phyloP scores from a whole-genome alignment of 2,888 invertebrate genomes.

The Galerucella pusilla region DNA sequence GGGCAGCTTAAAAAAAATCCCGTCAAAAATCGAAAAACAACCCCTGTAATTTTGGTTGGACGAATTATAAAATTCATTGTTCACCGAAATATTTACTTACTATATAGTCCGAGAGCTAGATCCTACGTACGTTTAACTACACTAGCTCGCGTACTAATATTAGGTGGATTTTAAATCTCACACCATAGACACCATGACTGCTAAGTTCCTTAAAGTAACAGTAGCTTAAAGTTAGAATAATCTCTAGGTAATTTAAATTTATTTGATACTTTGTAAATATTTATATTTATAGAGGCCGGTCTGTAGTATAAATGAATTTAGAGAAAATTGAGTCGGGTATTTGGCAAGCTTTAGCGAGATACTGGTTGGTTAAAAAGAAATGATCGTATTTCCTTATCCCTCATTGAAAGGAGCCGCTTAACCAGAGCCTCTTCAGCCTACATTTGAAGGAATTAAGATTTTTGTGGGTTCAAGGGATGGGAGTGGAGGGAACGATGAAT shows the following conservation, averaged over 20 bases:
- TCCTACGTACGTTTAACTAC: not conserved
- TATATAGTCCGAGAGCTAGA: not conserved
- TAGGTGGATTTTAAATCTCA: conserved; percentile 42
- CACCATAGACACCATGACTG: conserved; percentile 47
- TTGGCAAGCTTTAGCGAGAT: too few species aligned
- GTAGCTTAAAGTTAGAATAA: conserved; percentile 29
- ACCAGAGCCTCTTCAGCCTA: too few species aligned
- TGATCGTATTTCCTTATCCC: too few species aligned
- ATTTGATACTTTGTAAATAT: conserved; percentile 37
- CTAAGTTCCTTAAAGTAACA: conserved; percentile 45
- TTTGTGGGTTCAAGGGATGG: too few species aligned
- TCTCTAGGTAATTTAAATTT: conserved; percentile 36
- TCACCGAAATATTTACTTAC: conserved; percentile 13
- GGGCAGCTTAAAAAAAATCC: conserved; percentile 30
- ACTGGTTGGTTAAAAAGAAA: too few species aligned
- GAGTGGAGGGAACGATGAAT: too few species aligned
- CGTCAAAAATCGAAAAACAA: conserved; percentile 14
- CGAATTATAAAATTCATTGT: not conserved
- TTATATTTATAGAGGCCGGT: not conserved
- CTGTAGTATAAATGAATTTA: conserved; percentile 5
- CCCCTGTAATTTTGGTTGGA: conserved; percentile 10
- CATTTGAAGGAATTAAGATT: too few species aligned
- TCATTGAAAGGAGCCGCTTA: too few species aligned
- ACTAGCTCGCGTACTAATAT: not conserved
- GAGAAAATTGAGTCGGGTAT: not conserved